phyloP scores from a whole-genome alignment of 1,140 invertebrate species.

The Nautilus pompilius region DNA sequence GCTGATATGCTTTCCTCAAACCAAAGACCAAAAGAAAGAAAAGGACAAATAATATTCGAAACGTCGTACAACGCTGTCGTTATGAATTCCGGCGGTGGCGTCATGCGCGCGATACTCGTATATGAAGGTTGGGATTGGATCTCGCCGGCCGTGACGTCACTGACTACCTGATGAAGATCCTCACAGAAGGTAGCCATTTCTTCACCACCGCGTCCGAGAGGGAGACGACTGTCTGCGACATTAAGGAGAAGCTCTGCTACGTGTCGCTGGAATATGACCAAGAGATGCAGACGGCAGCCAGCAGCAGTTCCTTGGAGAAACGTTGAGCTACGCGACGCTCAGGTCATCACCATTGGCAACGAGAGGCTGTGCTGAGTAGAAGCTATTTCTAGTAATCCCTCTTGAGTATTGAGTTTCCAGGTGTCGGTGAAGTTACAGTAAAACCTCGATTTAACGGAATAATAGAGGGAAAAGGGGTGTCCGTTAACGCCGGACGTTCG shows the following conservation, averaged over 20 bases:
- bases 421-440: conserved; percentile 62
- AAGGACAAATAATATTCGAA: neutral
- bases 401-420: conserved; percentile 44
- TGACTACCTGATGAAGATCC: neutral
- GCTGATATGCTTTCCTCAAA: neutral
- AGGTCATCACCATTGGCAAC: conserved; percentile 90
- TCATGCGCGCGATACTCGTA: neutral
- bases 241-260: neutral
- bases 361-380: conserved; percentile 62
- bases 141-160: neutral
- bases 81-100: neutral
- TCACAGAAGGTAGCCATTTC: neutral
- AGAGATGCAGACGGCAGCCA: conserved; percentile 88
- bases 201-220: neutral
- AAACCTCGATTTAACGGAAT: too few relatives aligned
- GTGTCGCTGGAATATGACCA: conserved; percentile 86
- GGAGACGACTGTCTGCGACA: neutral
- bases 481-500: too few relatives aligned
- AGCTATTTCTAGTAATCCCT: conserved; percentile 71
- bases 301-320: conserved; percentile 48
- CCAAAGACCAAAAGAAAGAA: neutral
- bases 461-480: too few relatives aligned
- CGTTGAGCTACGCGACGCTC: conserved; percentile 58
- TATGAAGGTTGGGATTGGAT: neutral
- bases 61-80: neutral